Percentiles rank a stretch among this genome's conserved stretches.
Evolutionary conservation across 2,797 vertebrate species (phyloP).

Genomic region (Naso thynnoides): DNA sequence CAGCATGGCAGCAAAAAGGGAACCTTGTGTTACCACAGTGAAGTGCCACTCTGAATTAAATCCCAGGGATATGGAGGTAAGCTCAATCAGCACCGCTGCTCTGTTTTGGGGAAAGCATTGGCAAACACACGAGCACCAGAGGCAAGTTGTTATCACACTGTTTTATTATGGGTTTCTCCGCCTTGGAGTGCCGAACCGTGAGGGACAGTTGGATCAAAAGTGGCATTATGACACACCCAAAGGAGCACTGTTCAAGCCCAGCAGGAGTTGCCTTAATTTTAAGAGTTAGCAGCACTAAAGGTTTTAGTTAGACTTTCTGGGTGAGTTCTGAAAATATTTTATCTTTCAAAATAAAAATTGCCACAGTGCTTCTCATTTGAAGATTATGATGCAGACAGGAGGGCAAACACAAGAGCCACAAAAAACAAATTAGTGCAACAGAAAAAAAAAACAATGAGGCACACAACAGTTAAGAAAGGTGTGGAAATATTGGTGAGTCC

Average conservation of each 20-base stretch:
- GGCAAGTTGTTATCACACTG: conserved; percentile 30
- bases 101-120: conserved; percentile 23
- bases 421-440: background rate
- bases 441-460: background rate
- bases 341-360: background rate
- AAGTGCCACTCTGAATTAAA: conserved; percentile 75
- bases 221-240: background rate
- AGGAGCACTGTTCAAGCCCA: conserved; percentile 9
- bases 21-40: conserved; percentile 59
- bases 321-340: background rate
- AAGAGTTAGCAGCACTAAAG: conserved; percentile 9
- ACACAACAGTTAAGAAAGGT: background rate
- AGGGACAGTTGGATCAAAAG: conserved; percentile 30
- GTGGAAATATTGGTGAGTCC: background rate
- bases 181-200: conserved; percentile 25
- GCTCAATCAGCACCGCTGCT: conserved; percentile 41
- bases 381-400: background rate
- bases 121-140: conserved; percentile 30
- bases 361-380: background rate
- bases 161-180: conserved; percentile 17
- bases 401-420: background rate
- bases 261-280: background rate
- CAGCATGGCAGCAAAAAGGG: conserved; percentile 47
- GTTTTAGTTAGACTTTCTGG: background rate
- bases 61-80: conserved; percentile 61